Evolutionary conservation across 1,140 invertebrate species (phyloP).

Genomic region (Caenorhabditis tropicalis): DNA sequence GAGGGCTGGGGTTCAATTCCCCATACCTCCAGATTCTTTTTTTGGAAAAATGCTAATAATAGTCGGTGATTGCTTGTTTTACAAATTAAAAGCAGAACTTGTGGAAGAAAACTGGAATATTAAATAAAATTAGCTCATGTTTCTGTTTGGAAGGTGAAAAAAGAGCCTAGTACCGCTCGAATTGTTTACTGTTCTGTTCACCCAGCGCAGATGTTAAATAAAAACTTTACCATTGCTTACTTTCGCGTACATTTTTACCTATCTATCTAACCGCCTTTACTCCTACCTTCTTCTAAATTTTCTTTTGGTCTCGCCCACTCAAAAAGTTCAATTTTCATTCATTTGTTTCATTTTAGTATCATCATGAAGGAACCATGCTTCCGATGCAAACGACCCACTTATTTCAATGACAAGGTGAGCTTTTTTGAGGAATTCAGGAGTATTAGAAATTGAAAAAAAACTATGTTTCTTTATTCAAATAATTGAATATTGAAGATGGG

Average conservation of each 20-base stretch:
- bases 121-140: constrained; percentile 36
- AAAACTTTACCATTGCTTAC: constrained; percentile 38
- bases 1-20: constrained; percentile 48
- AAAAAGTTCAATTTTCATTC: not conserved
- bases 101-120: constrained; percentile 25
- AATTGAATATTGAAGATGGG: no score
- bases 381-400: constrained; percentile 71
- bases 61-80: not conserved
- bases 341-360: not conserved
- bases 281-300: not conserved
- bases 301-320: constrained; percentile 2
- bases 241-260: constrained; percentile 36
- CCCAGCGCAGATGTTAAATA: constrained; percentile 40
- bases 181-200: constrained; percentile 39
- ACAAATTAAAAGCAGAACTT: constrained; percentile 4
- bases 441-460: not conserved
- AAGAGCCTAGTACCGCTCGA: constrained; percentile 11
- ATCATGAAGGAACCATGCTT: constrained; percentile 71
- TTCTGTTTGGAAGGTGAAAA: constrained; percentile 11
- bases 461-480: no score
- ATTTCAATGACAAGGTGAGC: constrained; percentile 70
- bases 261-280: not conserved
- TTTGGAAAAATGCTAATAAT: not conserved
- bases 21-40: constrained; percentile 15
- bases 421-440: not conserved